Conservation (phyloP, 2,113 vertebrate genomes). For the Origma solitaria region DNA sequence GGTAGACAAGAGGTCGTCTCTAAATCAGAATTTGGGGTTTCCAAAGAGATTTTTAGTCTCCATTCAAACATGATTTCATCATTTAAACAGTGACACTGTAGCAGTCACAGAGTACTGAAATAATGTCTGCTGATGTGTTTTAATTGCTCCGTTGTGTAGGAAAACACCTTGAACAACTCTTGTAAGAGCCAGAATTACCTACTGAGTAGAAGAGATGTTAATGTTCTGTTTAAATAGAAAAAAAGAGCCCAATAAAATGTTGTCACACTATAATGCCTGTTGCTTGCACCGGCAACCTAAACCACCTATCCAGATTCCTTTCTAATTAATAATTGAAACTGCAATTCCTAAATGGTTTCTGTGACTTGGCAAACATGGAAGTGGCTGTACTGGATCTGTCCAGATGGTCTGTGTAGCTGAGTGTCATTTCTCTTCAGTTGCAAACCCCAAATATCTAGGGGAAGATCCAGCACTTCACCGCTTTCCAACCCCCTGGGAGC, state of each 20-base stretch:
- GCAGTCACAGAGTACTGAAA: neutral
- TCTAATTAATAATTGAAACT: neutral
- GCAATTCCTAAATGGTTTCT: neutral
- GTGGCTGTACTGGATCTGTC: neutral
- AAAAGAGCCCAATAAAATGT: neutral
- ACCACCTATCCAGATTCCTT: neutral
- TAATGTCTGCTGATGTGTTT: neutral
- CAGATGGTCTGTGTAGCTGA: neutral
- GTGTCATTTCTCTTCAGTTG: neutral
- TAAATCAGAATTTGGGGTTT: neutral
- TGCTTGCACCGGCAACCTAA: neutral
- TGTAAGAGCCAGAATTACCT: neutral
- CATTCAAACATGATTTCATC: neutral
- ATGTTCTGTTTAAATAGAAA: neutral
- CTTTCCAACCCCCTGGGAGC: neutral
- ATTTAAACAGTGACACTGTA: neutral
- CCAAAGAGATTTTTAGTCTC: neutral
- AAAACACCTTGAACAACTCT: neutral
- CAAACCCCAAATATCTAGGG: neutral
- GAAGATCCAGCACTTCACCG: neutral
- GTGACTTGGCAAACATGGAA: accelerated
- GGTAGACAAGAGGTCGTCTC: neutral
- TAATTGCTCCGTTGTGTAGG: neutral
- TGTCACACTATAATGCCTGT: neutral
- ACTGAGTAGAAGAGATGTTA: neutral